Percentiles rank a stretch among this genome's conserved stretches.
Evolutionary conservation across 2,888 invertebrate species (phyloP).

Genomic region (Ophonus ardosiacus): DNA sequence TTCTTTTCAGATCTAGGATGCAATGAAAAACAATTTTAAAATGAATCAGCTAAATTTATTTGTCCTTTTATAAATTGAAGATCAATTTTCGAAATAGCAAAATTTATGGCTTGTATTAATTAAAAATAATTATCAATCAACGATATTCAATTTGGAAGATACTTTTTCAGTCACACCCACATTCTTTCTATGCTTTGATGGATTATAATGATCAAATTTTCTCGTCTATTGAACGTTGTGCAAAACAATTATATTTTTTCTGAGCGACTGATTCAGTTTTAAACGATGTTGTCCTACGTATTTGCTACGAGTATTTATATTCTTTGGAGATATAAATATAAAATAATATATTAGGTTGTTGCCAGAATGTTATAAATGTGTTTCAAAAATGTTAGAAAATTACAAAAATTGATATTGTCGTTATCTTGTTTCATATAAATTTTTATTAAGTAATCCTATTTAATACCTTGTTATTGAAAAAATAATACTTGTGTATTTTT

Average conservation of each 20-base stretch:
- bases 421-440: too few relatives aligned
- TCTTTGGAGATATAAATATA: neutral
- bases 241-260: slow-evolving; percentile 51
- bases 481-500: too few relatives aligned
- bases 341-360: neutral
- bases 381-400: too few relatives aligned
- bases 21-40: neutral
- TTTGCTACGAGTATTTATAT: slow-evolving; percentile 2
- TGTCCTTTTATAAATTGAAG: neutral
- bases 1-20: neutral
- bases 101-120: slow-evolving; percentile 25
- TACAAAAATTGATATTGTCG: too few relatives aligned
- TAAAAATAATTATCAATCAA: slow-evolving; percentile 12
- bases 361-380: neutral
- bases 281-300: neutral
- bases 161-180: slow-evolving; percentile 19
- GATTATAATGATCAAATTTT: slow-evolving; percentile 51
- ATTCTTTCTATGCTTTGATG: slow-evolving; percentile 46
- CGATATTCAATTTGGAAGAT: slow-evolving; percentile 21
- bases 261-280: slow-evolving; percentile 8
- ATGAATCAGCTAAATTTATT: slow-evolving; percentile 17
- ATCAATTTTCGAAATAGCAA: neutral
- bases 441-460: too few relatives aligned
- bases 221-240: slow-evolving; percentile 56
- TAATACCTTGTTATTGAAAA: too few relatives aligned